Base-by-base conservation (phyloP, 1,140 invertebrate genomes). In the Daktulosphaira vitifoliae region DNA sequence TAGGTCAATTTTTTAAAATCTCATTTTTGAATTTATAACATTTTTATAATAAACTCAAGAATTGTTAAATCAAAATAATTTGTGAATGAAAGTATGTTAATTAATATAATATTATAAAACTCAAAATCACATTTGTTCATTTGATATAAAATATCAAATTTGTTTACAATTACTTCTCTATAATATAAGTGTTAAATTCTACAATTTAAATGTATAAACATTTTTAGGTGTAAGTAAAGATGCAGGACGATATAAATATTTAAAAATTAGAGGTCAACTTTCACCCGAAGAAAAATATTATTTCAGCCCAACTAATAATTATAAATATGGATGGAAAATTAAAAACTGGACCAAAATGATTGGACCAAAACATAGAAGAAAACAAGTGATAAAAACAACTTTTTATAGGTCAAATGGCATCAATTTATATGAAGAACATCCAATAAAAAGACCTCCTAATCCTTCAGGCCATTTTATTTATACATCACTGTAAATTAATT, bases 221-320 rank as follows among this genome's bases (percentile, higher is more conserved):
- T n/a, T n/a, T 44, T 4, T 23, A 59, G 54, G 54, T 20, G 29
- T 59, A 26, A 59, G 54, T 0, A 59, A 59, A 8, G 39, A 29
- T 18, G 54, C 42, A 25, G 54, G 54, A 3, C 39, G 54, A 15
- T 29, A 46, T 20, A 38, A 23, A 11, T 59, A 59, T 46, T 29
- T 59, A 11, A 59, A 44, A 18, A 59, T 23, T 2, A 46, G 54
- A 59, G 44, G 26, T 4, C 9, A 18, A 29, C 20, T 59, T 2
- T 26, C 25, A 2, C 54, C 54, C 0, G 42, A 59, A 8, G 39
- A 46, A 46, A 59, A 59, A 11, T 59, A 46, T 11, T 25, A 23
- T 1, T 2, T 20, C 8, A 26, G 42, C 16, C 54, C 54, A 1
- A 59, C 54, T 1, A 5, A 29, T 3, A 59, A 46, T 16, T 46